Percentiles rank a stretch among this genome's conserved stretches.
Evolutionary conservation across 2,888 invertebrate species (phyloP).

Genomic region (Epinotia brunnichana): DNA sequence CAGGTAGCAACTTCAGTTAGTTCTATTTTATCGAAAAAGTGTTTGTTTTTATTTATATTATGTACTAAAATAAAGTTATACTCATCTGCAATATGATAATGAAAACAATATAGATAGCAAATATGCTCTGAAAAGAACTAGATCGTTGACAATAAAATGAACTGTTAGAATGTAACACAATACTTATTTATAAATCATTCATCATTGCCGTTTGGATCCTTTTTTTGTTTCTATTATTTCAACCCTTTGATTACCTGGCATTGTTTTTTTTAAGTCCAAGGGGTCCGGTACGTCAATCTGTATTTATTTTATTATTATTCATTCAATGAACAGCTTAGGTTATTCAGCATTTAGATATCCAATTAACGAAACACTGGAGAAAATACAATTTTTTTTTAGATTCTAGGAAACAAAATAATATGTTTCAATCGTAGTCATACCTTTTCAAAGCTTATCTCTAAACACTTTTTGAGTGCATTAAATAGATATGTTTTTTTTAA

Average conservation of each 20-base stretch:
- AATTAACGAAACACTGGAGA: too few species aligned
- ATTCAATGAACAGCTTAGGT: constrained; percentile 11
- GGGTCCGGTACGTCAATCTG: constrained; percentile 73
- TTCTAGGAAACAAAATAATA: too few species aligned
- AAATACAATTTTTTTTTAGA: too few species aligned
- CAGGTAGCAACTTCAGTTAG: neutral
- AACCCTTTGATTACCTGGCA: constrained; percentile 80
- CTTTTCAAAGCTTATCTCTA: too few species aligned
- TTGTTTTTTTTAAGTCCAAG: constrained; percentile 60
- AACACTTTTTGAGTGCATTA: too few species aligned
- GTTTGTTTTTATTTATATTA: too few species aligned
- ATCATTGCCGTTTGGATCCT: constrained; percentile 67
- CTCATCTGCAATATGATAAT: too few species aligned
- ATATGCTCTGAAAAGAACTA: constrained; percentile 44
- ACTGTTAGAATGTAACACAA: constrained; percentile 58
- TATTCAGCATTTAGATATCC: neutral
- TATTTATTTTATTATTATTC: constrained; percentile 58
- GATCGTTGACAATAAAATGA: constrained; percentile 60
- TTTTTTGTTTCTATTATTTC: constrained; percentile 70
- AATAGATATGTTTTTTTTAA: neutral
- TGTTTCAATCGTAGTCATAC: too few species aligned
- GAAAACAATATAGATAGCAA: neutral
- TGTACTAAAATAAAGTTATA: too few species aligned
- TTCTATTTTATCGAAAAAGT: too few species aligned
- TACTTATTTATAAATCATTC: constrained; percentile 63